Base-by-base conservation (phyloP, 2,797 vertebrate species). In the Ceyx erithaca region DNA sequence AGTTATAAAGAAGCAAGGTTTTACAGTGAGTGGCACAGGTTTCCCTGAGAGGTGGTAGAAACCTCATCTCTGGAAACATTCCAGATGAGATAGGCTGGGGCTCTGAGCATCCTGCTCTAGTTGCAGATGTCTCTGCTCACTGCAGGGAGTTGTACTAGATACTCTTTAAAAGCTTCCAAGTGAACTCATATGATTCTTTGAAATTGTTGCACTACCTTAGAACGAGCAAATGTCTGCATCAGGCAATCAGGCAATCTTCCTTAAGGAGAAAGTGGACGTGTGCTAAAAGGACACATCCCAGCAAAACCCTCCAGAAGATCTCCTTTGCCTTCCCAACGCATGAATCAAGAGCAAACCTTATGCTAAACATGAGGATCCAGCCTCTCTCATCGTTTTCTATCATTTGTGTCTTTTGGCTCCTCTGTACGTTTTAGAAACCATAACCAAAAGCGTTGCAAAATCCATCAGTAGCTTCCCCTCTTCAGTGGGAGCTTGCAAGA, bases 401-500 rank as follows among this genome's bases (percentile, higher is more conserved):
- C 3, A 6, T 49, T 48, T 85, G 58, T 52, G 33, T 82, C 61
- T 48, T 88, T 93, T 88, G 71, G 75, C 94, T 75, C 9, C 64
- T 33, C 63, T 8, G 28, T 28, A 51, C 70, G 43, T 37, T 77
- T 64, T 5, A 48, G 68, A 45, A 81, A 23, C n/a, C 9, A 41
- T 30, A 84, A 49, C 63, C 49, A 88, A 40, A 76, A 73, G n/a
- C 19, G 69, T 89, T 96, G 79, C 81, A 62, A 87, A 80, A 89
- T 35, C 61, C 2, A 5, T 16, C 84, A 58, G 77, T 46, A n/a
- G 45, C 72, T 92, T 66, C 28, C 28, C 52, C 28, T 41, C 40
- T 31, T 57, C 16, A 2, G 0, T 4, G 15, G 51, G 28, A 80
- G 37, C 19, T 1, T 81, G 76, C 88, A 93, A 80, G 92, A 92